Base-by-base conservation (phyloP, 1,140 invertebrate species). In the Portunus trituberculatus region DNA sequence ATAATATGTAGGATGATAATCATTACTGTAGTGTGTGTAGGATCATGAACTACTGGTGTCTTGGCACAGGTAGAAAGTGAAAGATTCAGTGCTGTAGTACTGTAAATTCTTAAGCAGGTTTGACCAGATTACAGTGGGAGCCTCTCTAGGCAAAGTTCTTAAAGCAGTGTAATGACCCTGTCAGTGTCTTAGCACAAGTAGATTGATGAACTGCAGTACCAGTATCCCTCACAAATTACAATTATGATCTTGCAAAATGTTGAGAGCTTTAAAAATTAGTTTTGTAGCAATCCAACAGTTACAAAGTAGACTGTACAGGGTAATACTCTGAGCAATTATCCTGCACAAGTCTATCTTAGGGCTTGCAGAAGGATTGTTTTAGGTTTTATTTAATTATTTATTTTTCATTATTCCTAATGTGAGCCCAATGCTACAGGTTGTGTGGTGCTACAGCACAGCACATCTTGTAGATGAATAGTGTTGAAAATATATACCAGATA, bases 21-120 rank as follows among this genome's bases (percentile, higher is more conserved):
- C 46, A 93, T 32, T 31, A 48, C 25, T 39, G 48, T 93, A 48
- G 76, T 88, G n/a, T 91, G 52, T 91, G 90, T 91, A 91, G 90
- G 39, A 67, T 91, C 59, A 91, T 91, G 59, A 46, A 91, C 90
- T 76, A 91, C 52, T 59, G 46, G 92, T 93, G 92, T 84, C 29
- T 84, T 93, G 76, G 39, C 82, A 84, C 82, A 25, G 25, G 67
- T 91, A 59, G 89, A 76, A 16, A 91, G 90, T 48, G 90, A 76
- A 32, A 76, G 59, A 76, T 91, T 59, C 46, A 91, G 90, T 91
- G 52, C 52, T 91, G 29, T 91, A 76, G 52, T 25, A 25, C 90
- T 67, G 14, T 59, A 76, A 91, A 76, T 29, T 4, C 52, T 32
- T 76, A 67, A 31, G 12, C 67, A 91, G 29, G 52, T 28, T 20